Conservation (phyloP, 2,113 vertebrate genomes). For the Dolichallabes microphthalmus region DNA sequence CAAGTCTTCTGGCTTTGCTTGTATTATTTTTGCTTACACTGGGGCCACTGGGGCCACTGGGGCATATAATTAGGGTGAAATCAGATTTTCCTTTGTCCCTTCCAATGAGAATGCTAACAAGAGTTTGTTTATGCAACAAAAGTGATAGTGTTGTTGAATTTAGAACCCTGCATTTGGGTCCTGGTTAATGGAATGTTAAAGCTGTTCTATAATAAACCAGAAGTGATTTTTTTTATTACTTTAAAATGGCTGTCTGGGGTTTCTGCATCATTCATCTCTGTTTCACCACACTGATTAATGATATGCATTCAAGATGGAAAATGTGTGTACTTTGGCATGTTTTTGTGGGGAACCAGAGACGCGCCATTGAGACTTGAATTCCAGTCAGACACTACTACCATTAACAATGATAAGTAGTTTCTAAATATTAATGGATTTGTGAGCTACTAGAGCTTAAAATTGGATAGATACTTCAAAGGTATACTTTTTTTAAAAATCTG, state of each 20-base stretch:
- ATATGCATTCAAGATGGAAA: neutral
- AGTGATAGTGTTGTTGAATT: constrained; percentile 19
- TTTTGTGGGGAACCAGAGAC: neutral
- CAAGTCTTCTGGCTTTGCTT: neutral
- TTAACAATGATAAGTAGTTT: neutral
- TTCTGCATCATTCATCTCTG: neutral
- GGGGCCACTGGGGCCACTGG: constrained; percentile 10
- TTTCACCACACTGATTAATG: constrained; percentile 6
- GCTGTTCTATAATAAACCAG: neutral
- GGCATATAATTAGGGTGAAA: constrained; percentile 3
- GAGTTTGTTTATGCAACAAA: constrained; percentile 7
- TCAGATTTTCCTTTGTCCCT: neutral
- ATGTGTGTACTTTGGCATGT: neutral
- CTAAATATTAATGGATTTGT: neutral
- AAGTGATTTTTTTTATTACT: neutral
- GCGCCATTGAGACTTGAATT: neutral
- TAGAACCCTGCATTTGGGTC: neutral
- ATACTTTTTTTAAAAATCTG: neutral
- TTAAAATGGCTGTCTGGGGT: neutral
- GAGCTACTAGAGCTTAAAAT: constrained; percentile 1
- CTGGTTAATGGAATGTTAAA: neutral
- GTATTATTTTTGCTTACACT: constrained; percentile 26
- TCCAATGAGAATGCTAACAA: constrained; percentile 7
- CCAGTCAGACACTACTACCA: neutral
- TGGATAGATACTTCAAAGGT: neutral